Evolutionary conservation across 2,113 vertebrate species (phyloP).

Genomic region (Epinephelus moara): DNA sequence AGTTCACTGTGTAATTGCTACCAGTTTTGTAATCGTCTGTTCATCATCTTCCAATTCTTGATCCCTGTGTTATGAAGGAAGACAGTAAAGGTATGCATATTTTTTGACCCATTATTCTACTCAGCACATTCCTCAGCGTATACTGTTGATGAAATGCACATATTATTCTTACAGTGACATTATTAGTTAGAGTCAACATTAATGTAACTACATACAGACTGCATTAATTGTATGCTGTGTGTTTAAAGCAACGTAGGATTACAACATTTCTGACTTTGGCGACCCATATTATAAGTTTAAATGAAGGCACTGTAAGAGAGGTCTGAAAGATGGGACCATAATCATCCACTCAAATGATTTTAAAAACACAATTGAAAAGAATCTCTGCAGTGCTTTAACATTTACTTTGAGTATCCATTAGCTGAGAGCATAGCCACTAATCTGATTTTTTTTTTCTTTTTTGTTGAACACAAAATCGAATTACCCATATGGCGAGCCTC

Average conservation of each 20-base stretch:
- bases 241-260: not conserved
- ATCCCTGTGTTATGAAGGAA: not conserved
- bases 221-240: not conserved
- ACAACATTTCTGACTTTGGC: not conserved
- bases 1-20: not conserved
- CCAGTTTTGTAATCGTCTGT: not conserved
- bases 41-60: not conserved
- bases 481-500: slow-evolving; percentile 76
- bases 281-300: not conserved
- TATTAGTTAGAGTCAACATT: not conserved
- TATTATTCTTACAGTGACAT: too few relatives aligned
- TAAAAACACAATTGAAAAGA: slow-evolving; percentile 33
- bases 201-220: not conserved
- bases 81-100: not conserved
- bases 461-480: slow-evolving; percentile 66
- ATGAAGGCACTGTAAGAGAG: not conserved
- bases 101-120: not conserved
- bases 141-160: too few relatives aligned
- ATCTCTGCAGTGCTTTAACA: slow-evolving; percentile 36
- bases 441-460: slow-evolving; percentile 71
- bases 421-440: slow-evolving; percentile 58
- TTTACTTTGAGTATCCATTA: slow-evolving; percentile 63
- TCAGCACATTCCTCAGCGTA: not conserved
- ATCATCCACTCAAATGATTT: slow-evolving; percentile 33
- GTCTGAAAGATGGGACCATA: slow-evolving; percentile 22